Evolutionary conservation across 2,797 vertebrate genomes (phyloP).

Genomic region (Poeciliopsis turneri): DNA sequence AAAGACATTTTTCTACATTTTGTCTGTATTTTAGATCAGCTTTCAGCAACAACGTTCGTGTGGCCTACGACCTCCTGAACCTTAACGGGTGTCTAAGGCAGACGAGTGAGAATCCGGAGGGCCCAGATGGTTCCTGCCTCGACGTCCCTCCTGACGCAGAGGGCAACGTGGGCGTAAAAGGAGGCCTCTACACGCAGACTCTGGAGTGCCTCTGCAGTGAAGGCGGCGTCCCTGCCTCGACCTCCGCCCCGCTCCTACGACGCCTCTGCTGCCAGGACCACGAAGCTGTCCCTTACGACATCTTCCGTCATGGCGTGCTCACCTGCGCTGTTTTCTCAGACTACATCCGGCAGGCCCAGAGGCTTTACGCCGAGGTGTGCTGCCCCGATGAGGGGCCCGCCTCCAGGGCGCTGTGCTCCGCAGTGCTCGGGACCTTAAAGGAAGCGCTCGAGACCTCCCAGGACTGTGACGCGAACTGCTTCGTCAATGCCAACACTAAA

Average conservation of each 20-base stretch:
- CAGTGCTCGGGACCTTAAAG: constrained; percentile 87
- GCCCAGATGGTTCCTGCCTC: constrained; percentile 25
- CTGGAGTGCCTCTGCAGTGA: constrained; percentile 87
- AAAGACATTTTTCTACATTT: neutral
- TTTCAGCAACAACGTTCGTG: constrained; percentile 89
- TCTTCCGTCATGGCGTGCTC: constrained; percentile 91
- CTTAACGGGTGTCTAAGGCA: constrained; percentile 62
- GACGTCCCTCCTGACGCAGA: constrained; percentile 26
- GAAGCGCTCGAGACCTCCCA: constrained; percentile 84
- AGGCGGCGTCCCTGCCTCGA: constrained; percentile 81
- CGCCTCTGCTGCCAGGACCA: constrained; percentile 91
- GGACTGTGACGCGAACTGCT: constrained; percentile 41
- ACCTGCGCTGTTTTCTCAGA: constrained; percentile 91
- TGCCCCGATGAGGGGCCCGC: constrained; percentile 72
- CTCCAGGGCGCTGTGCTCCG: constrained; percentile 81
- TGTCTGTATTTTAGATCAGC: constrained; percentile 80
- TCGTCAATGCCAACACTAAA: constrained; percentile 62
- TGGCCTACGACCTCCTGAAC: constrained; percentile 89
- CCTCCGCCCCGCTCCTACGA: constrained; percentile 82
- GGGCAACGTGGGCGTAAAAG: constrained; percentile 82
- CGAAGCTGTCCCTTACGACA: constrained; percentile 89
- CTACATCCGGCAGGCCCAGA: constrained; percentile 85
- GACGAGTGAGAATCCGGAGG: constrained; percentile 58
- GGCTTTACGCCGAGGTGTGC: constrained; percentile 86
- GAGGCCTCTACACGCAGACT: constrained; percentile 88